A percentile compares a stretch with the other conserved stretches of the same genome.
These are phyloP conservation scores for Mus pahari DNA, from an alignment of 2,113 vertebrate genomes.

Conservation along the genomic window DNA sequence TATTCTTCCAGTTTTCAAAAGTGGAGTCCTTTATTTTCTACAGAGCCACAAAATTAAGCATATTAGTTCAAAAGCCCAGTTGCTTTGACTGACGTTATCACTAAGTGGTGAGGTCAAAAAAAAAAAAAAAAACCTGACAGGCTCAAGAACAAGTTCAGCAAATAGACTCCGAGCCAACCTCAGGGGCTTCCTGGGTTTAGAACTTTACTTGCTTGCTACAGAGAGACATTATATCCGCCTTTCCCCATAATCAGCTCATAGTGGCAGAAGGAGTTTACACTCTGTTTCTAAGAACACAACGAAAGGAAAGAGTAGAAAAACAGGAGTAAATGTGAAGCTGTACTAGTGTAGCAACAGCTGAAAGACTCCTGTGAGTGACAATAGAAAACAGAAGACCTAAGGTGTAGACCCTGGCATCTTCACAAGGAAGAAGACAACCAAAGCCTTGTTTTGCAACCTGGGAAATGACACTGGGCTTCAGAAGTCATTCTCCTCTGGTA, in stretches of 20 bases:
- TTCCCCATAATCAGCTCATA: not conserved
- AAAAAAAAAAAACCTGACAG: slow-evolving; percentile 16
- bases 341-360: not conserved
- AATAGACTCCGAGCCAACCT: slow-evolving; percentile 18
- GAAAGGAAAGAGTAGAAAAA: slow-evolving; percentile 11
- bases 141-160: not conserved
- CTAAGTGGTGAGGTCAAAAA: not conserved
- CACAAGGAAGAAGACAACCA: not conserved
- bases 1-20: slow-evolving; percentile 95
- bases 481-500: not conserved
- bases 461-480: not conserved
- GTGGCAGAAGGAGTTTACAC: not conserved
- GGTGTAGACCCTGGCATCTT: not conserved
- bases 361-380: not conserved
- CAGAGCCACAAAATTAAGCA: slow-evolving; percentile 69
- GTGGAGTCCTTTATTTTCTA: slow-evolving; percentile 91
- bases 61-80: slow-evolving; percentile 55
- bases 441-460: not conserved
- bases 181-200: not conserved
- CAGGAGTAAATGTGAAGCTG: not conserved
- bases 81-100: slow-evolving; percentile 24
- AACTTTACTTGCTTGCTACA: slow-evolving; percentile 44
- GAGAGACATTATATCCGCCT: not conserved
- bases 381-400: slow-evolving; percentile 4
- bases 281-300: slow-evolving; percentile 34